Evolutionary conservation across 2,797 vertebrate species (phyloP), one percentile per base, ranked within the genome.

Genomic region (Schizothorax lantsangensis): DNA sequence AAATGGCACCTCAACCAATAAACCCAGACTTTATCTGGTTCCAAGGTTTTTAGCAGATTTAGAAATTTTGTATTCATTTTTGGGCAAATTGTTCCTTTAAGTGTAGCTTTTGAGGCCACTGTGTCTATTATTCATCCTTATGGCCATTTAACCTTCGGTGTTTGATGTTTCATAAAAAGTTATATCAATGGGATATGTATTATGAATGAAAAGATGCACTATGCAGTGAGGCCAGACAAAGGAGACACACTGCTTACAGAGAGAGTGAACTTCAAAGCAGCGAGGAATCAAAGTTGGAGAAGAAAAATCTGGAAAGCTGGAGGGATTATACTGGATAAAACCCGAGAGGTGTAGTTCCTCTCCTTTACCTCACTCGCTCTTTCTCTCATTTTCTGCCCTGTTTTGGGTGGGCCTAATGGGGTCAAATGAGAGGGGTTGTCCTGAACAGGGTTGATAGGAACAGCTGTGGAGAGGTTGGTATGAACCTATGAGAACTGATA

Each of bases 391-490:
- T 47, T 79, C 47, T 54, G 19, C 21, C 15, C 14, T 59, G 74
- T 87, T 72, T 68, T 77, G 74, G 77, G 69, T 87, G 83, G 88
- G n/a, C 81, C 69, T 91, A 49, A 94, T 89, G 88, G 88, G 66
- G 71, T 72, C 87, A 86, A 40, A 89, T 90, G 77, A 72, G 68
- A 87, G 83, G 86, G 90, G 79, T 77, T 78, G 21, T 6, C 52
- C 75, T 92, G 77, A 91, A 90, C 88, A 90, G 66, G 80, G 83
- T 71, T 88, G 81, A 88, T 83, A 74, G 79, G 57, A 71, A 75
- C 21, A 82, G 72, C 83, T 84, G 79, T 81, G 72, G 79, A 69
- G 77, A 52, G 79, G 78, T 79, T 85, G 33, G 40, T 26, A 68
- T 82, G 86, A 59, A 40, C 36, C 6, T 9, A 15, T 26, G 12